phyloP scores from a whole-genome alignment of 1,140 invertebrate genomes.

The Zaprionus gabonicus region DNA sequence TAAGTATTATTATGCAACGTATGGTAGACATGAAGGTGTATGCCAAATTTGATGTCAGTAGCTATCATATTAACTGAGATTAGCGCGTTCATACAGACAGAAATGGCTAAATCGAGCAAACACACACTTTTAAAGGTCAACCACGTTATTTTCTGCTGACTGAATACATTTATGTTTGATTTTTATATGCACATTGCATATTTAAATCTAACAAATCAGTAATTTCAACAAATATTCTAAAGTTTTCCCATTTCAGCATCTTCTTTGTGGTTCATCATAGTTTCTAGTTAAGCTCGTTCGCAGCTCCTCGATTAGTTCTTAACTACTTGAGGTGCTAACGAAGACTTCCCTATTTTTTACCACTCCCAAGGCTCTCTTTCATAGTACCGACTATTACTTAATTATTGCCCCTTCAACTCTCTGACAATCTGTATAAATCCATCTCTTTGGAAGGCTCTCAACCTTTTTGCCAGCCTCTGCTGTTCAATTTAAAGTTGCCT shows the following conservation, averaged over 20 bases:
- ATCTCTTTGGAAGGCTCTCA: conserved; percentile 9
- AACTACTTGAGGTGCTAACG: not conserved
- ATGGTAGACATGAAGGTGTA: not conserved
- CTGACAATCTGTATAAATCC: conserved; percentile 37
- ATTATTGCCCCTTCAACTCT: conserved; percentile 4
- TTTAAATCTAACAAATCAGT: no score
- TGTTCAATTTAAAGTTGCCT: conserved; percentile 19
- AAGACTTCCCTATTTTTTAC: not conserved
- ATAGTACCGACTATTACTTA: not conserved
- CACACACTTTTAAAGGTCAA: no score
- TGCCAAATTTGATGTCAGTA: not conserved
- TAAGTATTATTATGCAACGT: not conserved
- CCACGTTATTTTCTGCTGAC: no score
- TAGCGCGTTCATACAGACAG: not conserved
- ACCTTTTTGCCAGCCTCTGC: conserved; percentile 17
- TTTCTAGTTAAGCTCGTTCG: no score
- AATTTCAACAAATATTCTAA: no score
- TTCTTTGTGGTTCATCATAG: no score
- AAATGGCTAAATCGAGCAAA: not conserved
- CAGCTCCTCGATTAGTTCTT: not conserved
- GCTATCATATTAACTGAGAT: not conserved
- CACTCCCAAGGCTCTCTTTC: not conserved
- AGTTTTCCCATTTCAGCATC: no score
- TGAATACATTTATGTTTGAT: no score
- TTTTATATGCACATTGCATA: no score